Evolutionary conservation across 2,797 vertebrate species (phyloP), one percentile per base, ranked within the genome.

Genomic region (Margarornis squamiger): DNA sequence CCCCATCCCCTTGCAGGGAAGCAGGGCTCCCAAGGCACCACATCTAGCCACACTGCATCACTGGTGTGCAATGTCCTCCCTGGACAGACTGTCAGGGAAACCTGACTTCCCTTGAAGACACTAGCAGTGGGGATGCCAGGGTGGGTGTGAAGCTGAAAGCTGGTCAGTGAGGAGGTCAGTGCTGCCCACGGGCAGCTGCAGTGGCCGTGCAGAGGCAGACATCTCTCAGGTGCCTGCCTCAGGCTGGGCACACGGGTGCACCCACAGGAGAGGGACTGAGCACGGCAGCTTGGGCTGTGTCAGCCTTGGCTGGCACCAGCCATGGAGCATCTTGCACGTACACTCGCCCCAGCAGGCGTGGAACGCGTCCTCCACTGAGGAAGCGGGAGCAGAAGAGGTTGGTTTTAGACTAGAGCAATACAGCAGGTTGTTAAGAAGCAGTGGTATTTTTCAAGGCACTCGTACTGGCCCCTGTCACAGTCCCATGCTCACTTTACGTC

Each of bases 41-140:
- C 68, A 29, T 14, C 51, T 7, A 8, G 0, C 39, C 2, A 0
- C 3, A 5, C 76, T 39, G 36, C 48, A 7, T 1, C 2, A 4
- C 59, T 66, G 79, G 29, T 7, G 1, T 20, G 18, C 32, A 2
- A 32, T 18, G 1, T 27, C 30, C 52, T 76, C 14, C 39, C 68
- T n/a, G 14, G 12, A 5, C 11, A 24, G 27, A 24, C 36, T 71
- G 77, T 19, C 10, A 0, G n/a, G 39, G 77, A 58, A 39, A 22
- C 66, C 32, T 39, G 22, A 9, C 17, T 74, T 68, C 26, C 13
- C 63, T 43, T 10, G 0, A 21, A 78, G 66, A n/a, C 2, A 2
- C 38, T 20, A 1, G 16, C 36, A 1, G 17, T 8, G 10, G 24
- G 18, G 72, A 6, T 88, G 76, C 46, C 4, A 1, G 14, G n/a